phyloP scores from a whole-genome alignment of 2,113 vertebrate species.

The Scolopax mira region DNA sequence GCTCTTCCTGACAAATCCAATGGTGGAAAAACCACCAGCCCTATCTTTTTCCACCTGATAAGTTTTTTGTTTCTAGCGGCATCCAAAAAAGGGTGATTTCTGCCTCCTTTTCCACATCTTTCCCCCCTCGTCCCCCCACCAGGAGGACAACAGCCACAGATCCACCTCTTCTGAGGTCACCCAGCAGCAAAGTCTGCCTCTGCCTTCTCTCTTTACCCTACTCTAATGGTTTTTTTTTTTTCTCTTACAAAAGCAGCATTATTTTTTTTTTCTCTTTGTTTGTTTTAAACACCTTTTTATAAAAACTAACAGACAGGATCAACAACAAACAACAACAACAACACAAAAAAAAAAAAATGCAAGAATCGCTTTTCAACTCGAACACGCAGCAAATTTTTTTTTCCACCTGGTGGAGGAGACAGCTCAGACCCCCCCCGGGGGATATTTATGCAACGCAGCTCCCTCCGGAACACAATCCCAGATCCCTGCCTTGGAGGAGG shows the following conservation, averaged over 20 bases:
- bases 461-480: background rate
- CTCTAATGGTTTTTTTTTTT: background rate
- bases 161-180: background rate
- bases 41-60: background rate
- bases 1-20: background rate
- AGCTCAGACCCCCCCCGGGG: background rate
- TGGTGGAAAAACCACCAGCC: background rate
- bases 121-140: no score
- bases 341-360: background rate
- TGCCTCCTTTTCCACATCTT: background rate
- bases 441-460: background rate
- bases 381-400: background rate
- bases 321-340: slow-evolving; percentile 30
- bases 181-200: background rate
- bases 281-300: background rate
- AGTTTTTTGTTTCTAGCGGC: background rate
- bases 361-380: background rate
- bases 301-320: slow-evolving; percentile 14
- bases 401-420: background rate
- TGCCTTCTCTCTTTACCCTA: background rate
- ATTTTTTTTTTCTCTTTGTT: background rate
- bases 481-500: background rate
- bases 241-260: slow-evolving; percentile 53
- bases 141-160: background rate
- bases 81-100: background rate